These are phyloP conservation scores for Bolborhynchus lineola DNA, from an alignment of 2,113 vertebrate species.

Conservation along the genomic window DNA sequence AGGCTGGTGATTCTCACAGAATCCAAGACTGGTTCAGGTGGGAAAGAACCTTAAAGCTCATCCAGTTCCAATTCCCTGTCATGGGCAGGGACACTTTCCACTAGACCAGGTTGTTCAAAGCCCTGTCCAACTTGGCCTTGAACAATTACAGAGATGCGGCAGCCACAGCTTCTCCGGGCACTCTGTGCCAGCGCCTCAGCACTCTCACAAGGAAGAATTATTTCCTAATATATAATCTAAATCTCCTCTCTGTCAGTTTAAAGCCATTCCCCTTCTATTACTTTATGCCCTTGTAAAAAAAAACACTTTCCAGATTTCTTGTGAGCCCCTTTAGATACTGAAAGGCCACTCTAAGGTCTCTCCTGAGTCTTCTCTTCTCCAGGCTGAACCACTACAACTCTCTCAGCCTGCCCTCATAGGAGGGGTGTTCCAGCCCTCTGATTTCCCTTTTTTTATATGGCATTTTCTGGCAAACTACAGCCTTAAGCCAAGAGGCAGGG, in stretches of 20 bases:
- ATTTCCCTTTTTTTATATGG: not conserved
- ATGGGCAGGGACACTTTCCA: not conserved
- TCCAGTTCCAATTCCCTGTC: not conserved
- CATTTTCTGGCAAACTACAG: not conserved
- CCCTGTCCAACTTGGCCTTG: not conserved
- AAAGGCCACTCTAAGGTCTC: not conserved
- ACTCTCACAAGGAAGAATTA: not conserved
- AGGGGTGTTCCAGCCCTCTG: not conserved
- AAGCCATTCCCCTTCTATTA: not conserved
- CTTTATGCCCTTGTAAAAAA: not conserved
- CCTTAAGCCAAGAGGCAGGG: not conserved
- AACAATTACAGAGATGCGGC: not conserved
- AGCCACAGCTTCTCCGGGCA: not conserved
- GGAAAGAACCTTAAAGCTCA: not conserved
- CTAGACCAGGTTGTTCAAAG: not conserved
- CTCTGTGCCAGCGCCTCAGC: not conserved
- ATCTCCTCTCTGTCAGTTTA: not conserved
- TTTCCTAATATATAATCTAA: not conserved
- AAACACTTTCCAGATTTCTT: not conserved
- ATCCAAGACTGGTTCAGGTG: not conserved
- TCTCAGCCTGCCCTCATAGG: not conserved
- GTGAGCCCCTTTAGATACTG: not conserved
- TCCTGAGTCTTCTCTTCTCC: not conserved
- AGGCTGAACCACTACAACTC: not conserved
- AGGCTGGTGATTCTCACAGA: not conserved